These are phyloP conservation scores for Austrofundulus limnaeus DNA, from an alignment of 2,113 vertebrate species.

Conservation along the genomic window DNA sequence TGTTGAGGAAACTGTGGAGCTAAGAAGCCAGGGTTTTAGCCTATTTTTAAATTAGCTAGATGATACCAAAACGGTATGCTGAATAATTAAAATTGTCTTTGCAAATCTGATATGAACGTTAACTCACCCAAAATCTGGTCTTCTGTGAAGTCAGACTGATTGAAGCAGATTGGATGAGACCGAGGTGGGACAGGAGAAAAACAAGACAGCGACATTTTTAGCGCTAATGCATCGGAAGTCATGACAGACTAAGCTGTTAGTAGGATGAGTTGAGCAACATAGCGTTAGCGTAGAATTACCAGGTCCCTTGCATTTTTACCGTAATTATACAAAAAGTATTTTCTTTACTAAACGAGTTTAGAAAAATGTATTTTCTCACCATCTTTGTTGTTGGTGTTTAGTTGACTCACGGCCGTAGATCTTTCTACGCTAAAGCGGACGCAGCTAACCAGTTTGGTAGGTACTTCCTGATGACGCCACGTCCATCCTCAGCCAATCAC, in stretches of 20 bases:
- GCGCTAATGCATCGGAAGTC: neutral
- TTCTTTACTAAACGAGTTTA: rapidly evolving
- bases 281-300: conserved; percentile 20
- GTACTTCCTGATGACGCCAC: conserved; percentile 36
- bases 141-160: conserved; percentile 86
- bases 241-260: neutral
- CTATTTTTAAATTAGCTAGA: neutral
- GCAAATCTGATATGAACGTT: neutral
- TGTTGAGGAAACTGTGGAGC: conserved; percentile 4
- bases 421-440: neutral
- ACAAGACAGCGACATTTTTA: neutral
- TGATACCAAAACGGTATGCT: neutral
- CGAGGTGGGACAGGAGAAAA: neutral
- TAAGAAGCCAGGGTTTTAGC: conserved; percentile 19
- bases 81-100: neutral
- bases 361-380: conserved; percentile 21
- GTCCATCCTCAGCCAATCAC: conserved; percentile 46
- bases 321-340: rapidly evolving
- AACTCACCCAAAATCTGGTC: conserved; percentile 86
- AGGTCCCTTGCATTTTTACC: neutral
- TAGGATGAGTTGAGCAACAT: conserved; percentile 5
- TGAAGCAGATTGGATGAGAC: neutral
- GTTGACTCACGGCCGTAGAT: conserved; percentile 1
- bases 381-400: conserved; percentile 23
- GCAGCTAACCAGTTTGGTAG: conserved; percentile 3